Conservation (phyloP, 2,113 vertebrate genomes). For the Neodon shergylaensis region DNA sequence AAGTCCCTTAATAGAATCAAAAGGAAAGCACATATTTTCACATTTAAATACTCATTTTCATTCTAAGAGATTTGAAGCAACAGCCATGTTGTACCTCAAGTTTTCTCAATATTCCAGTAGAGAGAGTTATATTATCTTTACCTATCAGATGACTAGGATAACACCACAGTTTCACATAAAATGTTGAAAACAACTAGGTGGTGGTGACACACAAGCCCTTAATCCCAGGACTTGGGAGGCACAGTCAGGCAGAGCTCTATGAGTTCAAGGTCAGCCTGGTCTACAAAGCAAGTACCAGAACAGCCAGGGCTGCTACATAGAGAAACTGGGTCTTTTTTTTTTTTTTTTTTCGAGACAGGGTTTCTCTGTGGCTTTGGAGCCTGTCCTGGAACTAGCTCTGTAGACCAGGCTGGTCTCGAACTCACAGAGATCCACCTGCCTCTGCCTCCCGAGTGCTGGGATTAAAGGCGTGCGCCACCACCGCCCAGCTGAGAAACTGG, state of each 20-base stretch:
- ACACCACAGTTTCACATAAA: neutral
- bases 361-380: too few relatives aligned
- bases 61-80: constrained; percentile 32
- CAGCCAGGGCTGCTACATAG: neutral
- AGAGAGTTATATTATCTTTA: constrained; percentile 24
- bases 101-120: constrained; percentile 33
- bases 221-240: neutral
- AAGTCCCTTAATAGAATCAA: constrained; percentile 57
- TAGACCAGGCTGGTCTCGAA: too few relatives aligned
- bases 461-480: too few relatives aligned
- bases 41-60: constrained; percentile 21
- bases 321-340: neutral
- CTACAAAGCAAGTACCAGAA: neutral
- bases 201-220: neutral
- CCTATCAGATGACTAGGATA: neutral
- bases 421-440: too few relatives aligned
- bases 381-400: too few relatives aligned
- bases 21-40: constrained; percentile 64
- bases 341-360: too few relatives aligned
- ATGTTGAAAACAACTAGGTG: neutral
- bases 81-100: neutral
- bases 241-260: neutral
- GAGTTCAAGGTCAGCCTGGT: neutral
- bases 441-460: too few relatives aligned
- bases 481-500: neutral